Evolutionary conservation across 2,888 invertebrate species (phyloP).

Genomic region (Timema cristinae): DNA sequence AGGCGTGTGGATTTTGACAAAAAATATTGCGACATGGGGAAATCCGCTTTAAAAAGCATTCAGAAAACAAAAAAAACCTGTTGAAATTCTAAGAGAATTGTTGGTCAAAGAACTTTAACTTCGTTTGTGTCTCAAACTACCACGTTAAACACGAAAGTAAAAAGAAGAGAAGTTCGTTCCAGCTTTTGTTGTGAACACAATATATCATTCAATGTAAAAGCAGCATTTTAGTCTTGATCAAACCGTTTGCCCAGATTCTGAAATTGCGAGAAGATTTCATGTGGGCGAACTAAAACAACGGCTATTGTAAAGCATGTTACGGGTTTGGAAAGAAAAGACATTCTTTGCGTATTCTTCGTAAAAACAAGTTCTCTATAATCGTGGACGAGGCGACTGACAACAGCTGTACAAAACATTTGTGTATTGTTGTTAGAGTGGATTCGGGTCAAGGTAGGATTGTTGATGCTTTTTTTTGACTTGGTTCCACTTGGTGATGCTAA

Average conservation of each 20-base stretch:
- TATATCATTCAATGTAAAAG: conserved; percentile 33
- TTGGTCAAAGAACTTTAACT: neutral
- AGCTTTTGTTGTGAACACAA: conserved; percentile 14
- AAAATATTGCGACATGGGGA: neutral
- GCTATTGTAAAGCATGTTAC: conserved; percentile 33
- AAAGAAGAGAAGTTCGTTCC: neutral
- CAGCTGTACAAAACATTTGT: conserved; percentile 34
- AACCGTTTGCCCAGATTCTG: conserved; percentile 33
- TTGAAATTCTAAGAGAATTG: neutral
- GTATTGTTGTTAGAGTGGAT: conserved; percentile 32
- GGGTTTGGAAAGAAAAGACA: conserved; percentile 28
- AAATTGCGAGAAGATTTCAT: conserved; percentile 32
- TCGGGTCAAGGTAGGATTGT: neutral
- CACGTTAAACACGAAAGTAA: conserved; percentile 2
- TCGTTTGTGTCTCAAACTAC: conserved; percentile 6
- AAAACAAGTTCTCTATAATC: conserved; percentile 31
- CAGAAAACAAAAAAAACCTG: neutral
- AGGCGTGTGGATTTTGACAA: neutral
- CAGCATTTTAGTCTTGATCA: conserved; percentile 33
- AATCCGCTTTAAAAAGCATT: neutral
- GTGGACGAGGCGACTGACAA: conserved; percentile 38
- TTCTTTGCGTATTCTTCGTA: conserved; percentile 29
- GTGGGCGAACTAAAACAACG: conserved; percentile 32
- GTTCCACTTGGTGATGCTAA: conserved; percentile 33
- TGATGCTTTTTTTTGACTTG: conserved; percentile 33